Percentiles rank a stretch among this genome's conserved stretches.
These are phyloP conservation scores for Tinamus major DNA, from an alignment of 2,797 vertebrate genomes.

Conservation along the genomic window DNA sequence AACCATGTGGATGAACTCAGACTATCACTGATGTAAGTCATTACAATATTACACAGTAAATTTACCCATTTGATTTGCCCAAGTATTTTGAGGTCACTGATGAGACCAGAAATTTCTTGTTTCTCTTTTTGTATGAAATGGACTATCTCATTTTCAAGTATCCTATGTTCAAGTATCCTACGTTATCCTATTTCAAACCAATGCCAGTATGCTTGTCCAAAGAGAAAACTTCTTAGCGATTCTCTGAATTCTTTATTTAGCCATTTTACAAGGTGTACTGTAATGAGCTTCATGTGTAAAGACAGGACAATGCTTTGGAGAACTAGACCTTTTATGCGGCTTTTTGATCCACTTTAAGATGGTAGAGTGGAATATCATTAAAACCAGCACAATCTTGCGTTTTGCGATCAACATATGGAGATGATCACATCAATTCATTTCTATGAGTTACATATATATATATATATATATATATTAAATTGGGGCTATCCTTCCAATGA, in stretches of 20 bases:
- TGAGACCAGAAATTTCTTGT: conserved; percentile 55
- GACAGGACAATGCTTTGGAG: neutral
- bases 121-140: conserved; percentile 47
- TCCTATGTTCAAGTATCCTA: no score
- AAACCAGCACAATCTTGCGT: neutral
- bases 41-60: conserved; percentile 65
- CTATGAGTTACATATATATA: neutral
- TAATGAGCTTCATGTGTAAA: neutral
- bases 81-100: conserved; percentile 63
- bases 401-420: neutral
- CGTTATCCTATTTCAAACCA: conserved; percentile 25
- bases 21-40: conserved; percentile 71
- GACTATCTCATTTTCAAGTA: conserved; percentile 35
- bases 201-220: neutral
- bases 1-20: conserved; percentile 55
- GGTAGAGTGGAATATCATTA: neutral
- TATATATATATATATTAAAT: neutral
- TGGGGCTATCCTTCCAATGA: neutral
- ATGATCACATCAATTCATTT: neutral
- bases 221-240: neutral
- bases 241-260: neutral
- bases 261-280: neutral
- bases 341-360: neutral
- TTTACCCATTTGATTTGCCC: conserved; percentile 66
- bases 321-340: neutral